phyloP scores from a whole-genome alignment of 2,797 vertebrate genomes.

The Pelochelys cantorii region DNA sequence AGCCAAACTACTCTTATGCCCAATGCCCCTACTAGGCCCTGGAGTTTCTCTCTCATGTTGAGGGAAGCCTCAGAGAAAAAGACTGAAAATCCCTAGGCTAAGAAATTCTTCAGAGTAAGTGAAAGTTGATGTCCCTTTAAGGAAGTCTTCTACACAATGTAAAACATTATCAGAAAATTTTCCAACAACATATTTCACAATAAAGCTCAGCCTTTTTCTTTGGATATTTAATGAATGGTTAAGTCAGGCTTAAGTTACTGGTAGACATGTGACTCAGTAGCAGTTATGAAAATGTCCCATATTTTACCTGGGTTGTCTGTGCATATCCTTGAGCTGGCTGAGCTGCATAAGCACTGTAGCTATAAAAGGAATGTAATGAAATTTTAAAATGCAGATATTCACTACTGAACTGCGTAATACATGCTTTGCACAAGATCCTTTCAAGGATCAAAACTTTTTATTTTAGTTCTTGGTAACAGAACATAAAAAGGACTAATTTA shows the following conservation, averaged over 20 bases:
- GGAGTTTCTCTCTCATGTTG: no score
- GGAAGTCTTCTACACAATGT: background rate
- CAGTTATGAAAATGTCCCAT: background rate
- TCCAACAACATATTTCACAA: rapidly evolving
- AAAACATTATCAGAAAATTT: background rate
- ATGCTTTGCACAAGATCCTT: rapidly evolving
- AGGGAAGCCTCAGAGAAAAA: no score
- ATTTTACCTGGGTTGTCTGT: slow-evolving; percentile 92
- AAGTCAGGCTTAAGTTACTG: background rate
- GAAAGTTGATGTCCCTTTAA: background rate
- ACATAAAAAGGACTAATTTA: background rate
- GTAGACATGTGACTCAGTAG: background rate
- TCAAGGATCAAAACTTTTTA: rapidly evolving
- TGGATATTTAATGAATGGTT: background rate
- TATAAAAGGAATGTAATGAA: slow-evolving; percentile 74
- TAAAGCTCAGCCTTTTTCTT: rapidly evolving
- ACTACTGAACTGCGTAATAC: rapidly evolving
- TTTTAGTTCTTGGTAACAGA: rapidly evolving
- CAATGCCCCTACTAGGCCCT: no score
- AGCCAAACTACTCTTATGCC: no score
- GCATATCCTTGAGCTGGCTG: slow-evolving; percentile 94
- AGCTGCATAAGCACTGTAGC: slow-evolving; percentile 94
- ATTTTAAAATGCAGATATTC: background rate
- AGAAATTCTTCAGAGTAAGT: background rate
- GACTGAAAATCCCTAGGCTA: no score